Evolutionary conservation across 37 sponge, comb jelly and placozoan genomes (phyloP).

Genomic region (Amphimedon queenslandica): DNA sequence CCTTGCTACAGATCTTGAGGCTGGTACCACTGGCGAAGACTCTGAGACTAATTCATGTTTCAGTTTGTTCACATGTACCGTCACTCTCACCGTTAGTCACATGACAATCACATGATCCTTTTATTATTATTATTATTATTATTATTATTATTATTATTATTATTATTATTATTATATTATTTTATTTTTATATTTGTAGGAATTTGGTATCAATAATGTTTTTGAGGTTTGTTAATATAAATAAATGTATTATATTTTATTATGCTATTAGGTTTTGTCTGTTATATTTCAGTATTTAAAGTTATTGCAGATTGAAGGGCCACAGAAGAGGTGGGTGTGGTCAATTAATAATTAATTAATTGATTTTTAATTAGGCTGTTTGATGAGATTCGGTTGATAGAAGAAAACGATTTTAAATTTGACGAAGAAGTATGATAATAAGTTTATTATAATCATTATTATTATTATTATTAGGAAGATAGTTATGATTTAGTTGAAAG

Average conservation of each 20-base stretch:
- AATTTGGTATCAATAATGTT: too few relatives aligned
- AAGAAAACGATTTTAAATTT: conserved; percentile 50
- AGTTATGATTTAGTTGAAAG: conserved; percentile 38
- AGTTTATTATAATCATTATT: neutral
- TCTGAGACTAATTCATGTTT: conserved; percentile 61
- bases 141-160: neutral
- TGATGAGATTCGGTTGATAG: conserved; percentile 31
- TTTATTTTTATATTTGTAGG: too few relatives aligned
- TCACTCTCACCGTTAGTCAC: conserved; percentile 49
- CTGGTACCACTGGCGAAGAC: conserved; percentile 44
- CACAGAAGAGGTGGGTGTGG: conserved; percentile 33
- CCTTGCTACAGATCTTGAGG: conserved; percentile 36
- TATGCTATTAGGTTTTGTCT: conserved; percentile 49
- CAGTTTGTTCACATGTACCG: conserved; percentile 49
- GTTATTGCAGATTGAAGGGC: conserved; percentile 27
- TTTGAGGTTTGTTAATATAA: too few relatives aligned
- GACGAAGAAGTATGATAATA: conserved; percentile 30
- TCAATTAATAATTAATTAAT: neutral
- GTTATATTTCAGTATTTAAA: conserved; percentile 57
- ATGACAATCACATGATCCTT: too few relatives aligned
- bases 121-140: neutral
- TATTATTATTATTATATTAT: conserved; percentile 1
- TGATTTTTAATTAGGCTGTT: conserved; percentile 28
- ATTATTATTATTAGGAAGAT: conserved; percentile 34
- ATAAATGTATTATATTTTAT: too few relatives aligned